Evolutionary conservation across 2,888 invertebrate species (phyloP).

Genomic region (Linnaemya tessellans): DNA sequence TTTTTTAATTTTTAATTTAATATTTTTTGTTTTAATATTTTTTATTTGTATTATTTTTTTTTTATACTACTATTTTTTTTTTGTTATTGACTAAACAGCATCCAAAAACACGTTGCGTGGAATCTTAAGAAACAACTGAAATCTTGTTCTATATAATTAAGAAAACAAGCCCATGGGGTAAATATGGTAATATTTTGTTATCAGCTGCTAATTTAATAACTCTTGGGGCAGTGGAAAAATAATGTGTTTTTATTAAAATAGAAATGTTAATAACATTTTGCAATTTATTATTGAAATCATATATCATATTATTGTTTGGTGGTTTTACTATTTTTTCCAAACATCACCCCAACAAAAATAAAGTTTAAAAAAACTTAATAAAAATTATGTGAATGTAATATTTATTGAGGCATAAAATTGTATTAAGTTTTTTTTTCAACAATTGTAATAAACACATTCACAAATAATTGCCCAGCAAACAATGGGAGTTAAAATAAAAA

Average conservation of each 20-base stretch:
- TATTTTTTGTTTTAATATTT: no score
- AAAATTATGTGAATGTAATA: constrained; percentile 56
- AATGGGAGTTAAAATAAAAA: neutral
- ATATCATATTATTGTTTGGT: constrained; percentile 58
- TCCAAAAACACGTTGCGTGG: no score
- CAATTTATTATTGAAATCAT: constrained; percentile 54
- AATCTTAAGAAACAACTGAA: no score
- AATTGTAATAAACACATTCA: constrained; percentile 8
- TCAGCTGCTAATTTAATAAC: neutral
- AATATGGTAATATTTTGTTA: neutral
- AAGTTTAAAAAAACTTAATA: no score
- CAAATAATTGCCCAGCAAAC: constrained; percentile 16
- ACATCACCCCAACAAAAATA: neutral
- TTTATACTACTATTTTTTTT: no score
- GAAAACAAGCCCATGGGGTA: no score
- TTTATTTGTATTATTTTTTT: no score
- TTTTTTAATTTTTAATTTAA: no score
- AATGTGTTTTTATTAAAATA: neutral
- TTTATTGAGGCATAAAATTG: constrained; percentile 67
- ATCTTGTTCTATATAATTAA: no score
- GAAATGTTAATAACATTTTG: constrained; percentile 51
- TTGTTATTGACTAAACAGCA: no score
- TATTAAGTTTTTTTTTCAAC: constrained; percentile 47
- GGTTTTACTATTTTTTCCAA: constrained; percentile 49
- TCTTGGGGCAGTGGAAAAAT: neutral